Percentiles rank a stretch among this genome's conserved stretches.
phyloP scores from a whole-genome alignment of 2,888 invertebrate species.

The Ophioninae sp. region DNA sequence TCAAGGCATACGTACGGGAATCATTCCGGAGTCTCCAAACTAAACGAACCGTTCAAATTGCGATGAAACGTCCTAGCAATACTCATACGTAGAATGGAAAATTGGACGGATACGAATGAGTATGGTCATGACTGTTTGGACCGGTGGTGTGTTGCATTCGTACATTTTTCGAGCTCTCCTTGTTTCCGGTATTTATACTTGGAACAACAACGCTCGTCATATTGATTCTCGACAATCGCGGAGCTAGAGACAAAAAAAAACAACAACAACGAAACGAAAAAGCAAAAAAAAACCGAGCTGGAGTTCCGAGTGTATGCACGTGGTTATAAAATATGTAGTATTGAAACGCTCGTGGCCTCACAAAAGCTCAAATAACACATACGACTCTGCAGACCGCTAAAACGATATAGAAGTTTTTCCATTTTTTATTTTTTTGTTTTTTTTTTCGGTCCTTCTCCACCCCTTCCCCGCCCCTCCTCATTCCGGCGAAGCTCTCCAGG shows the following conservation, averaged over 20 bases:
- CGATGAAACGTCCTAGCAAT: no score
- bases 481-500: slow-evolving; percentile 23
- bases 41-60: no score
- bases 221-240: slow-evolving; percentile 56
- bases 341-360: slow-evolving; percentile 22
- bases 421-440: background rate
- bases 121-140: background rate
- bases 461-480: background rate
- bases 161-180: slow-evolving; percentile 27
- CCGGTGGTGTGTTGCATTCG: background rate
- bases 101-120: background rate
- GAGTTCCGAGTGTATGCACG: background rate
- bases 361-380: slow-evolving; percentile 36
- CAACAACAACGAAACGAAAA: background rate
- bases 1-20: background rate
- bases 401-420: slow-evolving; percentile 14
- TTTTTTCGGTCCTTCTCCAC: no score
- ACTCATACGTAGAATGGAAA: no score
- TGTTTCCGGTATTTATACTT: slow-evolving; percentile 32
- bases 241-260: slow-evolving; percentile 8
- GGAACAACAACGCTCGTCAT: slow-evolving; percentile 31
- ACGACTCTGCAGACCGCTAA: slow-evolving; percentile 40
- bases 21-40: no score
- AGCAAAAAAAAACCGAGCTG: background rate
- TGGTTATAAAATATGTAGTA: slow-evolving; percentile 6